Percentiles rank a stretch among this genome's conserved stretches.
Conservation (phyloP, 2,888 invertebrate genomes). For the Temnothorax unifasciatus region DNA sequence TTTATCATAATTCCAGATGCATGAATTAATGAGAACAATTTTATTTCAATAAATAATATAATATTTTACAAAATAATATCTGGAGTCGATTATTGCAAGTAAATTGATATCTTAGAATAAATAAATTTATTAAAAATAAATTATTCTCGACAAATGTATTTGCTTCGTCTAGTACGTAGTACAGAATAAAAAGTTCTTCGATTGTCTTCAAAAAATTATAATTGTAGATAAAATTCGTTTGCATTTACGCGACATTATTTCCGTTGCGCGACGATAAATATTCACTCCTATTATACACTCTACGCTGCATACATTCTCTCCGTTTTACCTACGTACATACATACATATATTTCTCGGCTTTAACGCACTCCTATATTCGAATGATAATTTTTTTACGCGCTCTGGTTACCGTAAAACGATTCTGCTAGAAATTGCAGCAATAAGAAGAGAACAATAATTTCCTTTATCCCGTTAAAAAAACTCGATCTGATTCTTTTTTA, state of each 20-base stretch:
- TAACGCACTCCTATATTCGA: neutral
- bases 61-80: neutral
- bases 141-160: neutral
- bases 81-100: neutral
- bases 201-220: slow-evolving; percentile 30
- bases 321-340: slow-evolving; percentile 20
- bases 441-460: slow-evolving; percentile 33
- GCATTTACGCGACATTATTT: slow-evolving; percentile 36
- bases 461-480: slow-evolving; percentile 40
- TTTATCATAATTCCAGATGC: neutral
- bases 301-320: neutral
- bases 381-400: neutral
- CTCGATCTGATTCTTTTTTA: slow-evolving; percentile 31
- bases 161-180: neutral
- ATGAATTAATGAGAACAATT: neutral
- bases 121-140: slow-evolving; percentile 21
- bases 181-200: neutral
- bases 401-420: slow-evolving; percentile 10
- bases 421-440: slow-evolving; percentile 26
- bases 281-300: slow-evolving; percentile 33
- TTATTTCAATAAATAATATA: slow-evolving; percentile 10
- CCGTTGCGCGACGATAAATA: slow-evolving; percentile 27
- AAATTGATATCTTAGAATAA: neutral
- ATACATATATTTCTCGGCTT: slow-evolving; percentile 13
- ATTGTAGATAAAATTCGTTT: slow-evolving; percentile 44